Base-by-base conservation (phyloP, 2,113 vertebrate genomes). In the Carassius carassius region DNA sequence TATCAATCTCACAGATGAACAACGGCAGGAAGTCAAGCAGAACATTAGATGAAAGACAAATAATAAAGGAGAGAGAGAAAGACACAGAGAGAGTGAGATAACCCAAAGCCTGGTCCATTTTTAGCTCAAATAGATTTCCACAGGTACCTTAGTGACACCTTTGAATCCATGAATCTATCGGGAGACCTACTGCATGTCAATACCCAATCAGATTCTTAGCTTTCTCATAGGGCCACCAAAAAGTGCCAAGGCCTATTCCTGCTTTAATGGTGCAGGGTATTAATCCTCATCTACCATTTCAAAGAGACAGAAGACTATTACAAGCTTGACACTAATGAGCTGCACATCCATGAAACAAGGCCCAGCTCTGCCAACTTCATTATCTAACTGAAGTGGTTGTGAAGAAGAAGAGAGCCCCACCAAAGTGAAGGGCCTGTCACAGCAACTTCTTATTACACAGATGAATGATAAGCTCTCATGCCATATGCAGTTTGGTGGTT, bases 291-390 rank as follows among this genome's bases (percentile, higher is more conserved):
- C 58, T 72, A 47, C 67, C 63, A 87, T 80, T 84, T 88, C 78
- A 80, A 85, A 87, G 78, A 77, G 84, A 79, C 80, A 85, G 67
- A 87, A 87, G 67, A 81, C 84, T 82, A 86, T 86, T 86, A 88
- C 84, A 86, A 78, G 78, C 76, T 67, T 86, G 86, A 87, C 84
- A 86, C 82, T 90, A 87, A 89, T 89, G 86, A 89, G 86, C 80
- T 37, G 29, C 82, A 79, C 84, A 80, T 81, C 63, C 75, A 77
- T 85, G 84, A 82, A 83, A 82, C 85, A 86, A 88, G 62, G 41
- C 67, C 60, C 72, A 58, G 51, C 56, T 29, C 86, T 89, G 86
- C 86, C 83, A 86, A 75, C 76, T 84, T 88, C 84, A 89, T 89
- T 88, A 88, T 87, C 86, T 73, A 41, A 79, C 81, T 80, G 67